Base-by-base conservation (phyloP, 2,797 vertebrate species). In the Dipus sagitta region DNA sequence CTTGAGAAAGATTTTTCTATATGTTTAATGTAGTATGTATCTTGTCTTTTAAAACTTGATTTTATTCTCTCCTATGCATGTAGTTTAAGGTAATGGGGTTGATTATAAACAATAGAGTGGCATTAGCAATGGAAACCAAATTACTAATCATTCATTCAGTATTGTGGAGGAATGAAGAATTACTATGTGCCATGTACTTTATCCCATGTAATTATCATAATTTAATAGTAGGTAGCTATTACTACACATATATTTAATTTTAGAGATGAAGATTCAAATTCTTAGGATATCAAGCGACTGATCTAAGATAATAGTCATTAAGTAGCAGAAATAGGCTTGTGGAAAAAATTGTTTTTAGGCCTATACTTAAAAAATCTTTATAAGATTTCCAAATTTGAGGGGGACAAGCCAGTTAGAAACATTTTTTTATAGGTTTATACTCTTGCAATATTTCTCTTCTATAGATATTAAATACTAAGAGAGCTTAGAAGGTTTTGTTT, bases 201-300 rank as follows among this genome's bases (percentile, higher is more conserved):
- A 80, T 90, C 15, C 14, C 77, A 34, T 82, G 91, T 96, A 95
- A 70, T 88, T 94, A 85, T 81, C 42, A 90, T 58, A 93, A 1
- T 91, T 67, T 86, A 85, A 77, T 77, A 89, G 81, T 94, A 77
- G 77, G 26, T 92, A 84, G 68, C 72, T 92, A 28, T 68, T 94
- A 60, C 47, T 94, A 76, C 52, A 20, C 20, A n/a, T 78, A 3
- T 79, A 65, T 86, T 62, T 86, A 28, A 79, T 87, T 93, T 93
- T 95, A 60, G 65, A 85, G 62, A 54, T 88, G n/a, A 95, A 83
- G 79, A 80, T 32, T 28, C 24, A 88, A 60, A 85, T 75, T n/a
- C 28, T 92, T 88, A 79, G 70, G 82, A 90, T 91, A 86, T 65
- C 58, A 87, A 47, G 23, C n/a, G 32, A 65, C 42, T 93, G 32